phyloP scores from a whole-genome alignment of 2,888 invertebrate genomes.

The Calliopum simillimum region DNA sequence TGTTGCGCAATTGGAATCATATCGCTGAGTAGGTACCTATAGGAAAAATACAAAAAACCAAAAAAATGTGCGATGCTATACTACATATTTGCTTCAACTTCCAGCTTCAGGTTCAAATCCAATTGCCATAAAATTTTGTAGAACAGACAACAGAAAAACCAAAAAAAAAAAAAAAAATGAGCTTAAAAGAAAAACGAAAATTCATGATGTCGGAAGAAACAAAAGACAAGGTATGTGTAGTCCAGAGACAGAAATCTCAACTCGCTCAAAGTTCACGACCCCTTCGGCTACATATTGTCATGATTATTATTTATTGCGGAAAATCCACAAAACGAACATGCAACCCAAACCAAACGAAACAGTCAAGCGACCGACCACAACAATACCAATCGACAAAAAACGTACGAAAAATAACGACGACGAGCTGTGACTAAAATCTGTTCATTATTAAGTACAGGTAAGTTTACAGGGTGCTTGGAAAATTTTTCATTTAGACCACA shows the following conservation, averaged over 20 bases:
- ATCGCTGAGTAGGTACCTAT: neutral
- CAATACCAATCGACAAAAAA: neutral
- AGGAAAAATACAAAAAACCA: neutral
- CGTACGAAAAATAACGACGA: neutral
- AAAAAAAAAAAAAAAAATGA: too few species aligned
- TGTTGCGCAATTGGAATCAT: slow-evolving; percentile 26
- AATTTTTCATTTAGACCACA: too few species aligned
- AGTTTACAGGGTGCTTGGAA: neutral
- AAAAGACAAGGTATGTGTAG: neutral
- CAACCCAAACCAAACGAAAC: neutral
- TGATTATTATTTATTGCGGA: slow-evolving; percentile 38
- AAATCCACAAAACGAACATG: slow-evolving; percentile 17
- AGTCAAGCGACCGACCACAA: slow-evolving; percentile 2
- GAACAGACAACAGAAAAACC: too few species aligned
- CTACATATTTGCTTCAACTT: slow-evolving; percentile 10
- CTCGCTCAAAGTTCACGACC: slow-evolving; percentile 37
- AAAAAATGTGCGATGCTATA: slow-evolving; percentile 1
- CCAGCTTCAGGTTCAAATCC: slow-evolving; percentile 5
- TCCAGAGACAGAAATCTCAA: slow-evolving; percentile 12
- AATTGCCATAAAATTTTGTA: slow-evolving; percentile 3
- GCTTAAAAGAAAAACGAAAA: too few species aligned
- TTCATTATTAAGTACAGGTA: neutral
- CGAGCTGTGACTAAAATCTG: slow-evolving; percentile 14
- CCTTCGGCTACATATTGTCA: slow-evolving; percentile 36
- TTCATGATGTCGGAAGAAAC: slow-evolving; percentile 6